These are phyloP conservation scores for Drosophila santomea DNA, from an alignment of 1,140 invertebrate genomes.

Conservation along the genomic window DNA sequence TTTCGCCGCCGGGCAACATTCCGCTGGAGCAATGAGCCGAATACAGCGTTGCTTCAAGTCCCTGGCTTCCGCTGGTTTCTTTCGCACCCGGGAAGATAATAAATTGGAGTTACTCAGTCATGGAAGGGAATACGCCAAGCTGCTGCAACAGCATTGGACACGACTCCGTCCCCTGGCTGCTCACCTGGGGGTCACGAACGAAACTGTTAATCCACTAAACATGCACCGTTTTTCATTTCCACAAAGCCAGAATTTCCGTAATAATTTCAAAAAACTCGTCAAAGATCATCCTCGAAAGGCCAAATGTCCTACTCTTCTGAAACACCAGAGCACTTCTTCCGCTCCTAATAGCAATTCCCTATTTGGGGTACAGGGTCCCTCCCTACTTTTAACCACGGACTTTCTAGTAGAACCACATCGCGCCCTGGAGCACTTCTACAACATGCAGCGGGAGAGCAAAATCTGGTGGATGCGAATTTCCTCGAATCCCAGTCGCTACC, in stretches of 20 bases:
- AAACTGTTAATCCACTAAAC: not conserved
- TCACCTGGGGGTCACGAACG: constrained; percentile 18
- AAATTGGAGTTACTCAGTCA: constrained; percentile 47
- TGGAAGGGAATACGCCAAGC: constrained; percentile 49
- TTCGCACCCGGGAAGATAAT: constrained; percentile 11
- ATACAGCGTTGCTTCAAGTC: constrained; percentile 60
- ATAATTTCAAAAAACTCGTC: constrained; percentile 24
- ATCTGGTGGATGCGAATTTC: constrained; percentile 92
- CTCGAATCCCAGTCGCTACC: constrained; percentile 88
- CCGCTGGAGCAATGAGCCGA: constrained; percentile 85
- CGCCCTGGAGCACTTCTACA: constrained; percentile 79
- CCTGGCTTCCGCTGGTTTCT: constrained; percentile 55
- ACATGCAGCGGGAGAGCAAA: constrained; percentile 90
- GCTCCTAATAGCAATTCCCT: constrained; percentile 9
- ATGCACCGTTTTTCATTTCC: constrained; percentile 54
- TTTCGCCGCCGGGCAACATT: constrained; percentile 93
- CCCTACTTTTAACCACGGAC: constrained; percentile 54
- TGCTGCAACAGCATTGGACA: constrained; percentile 55
- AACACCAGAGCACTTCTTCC: constrained; percentile 34
- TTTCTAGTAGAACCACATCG: constrained; percentile 60
- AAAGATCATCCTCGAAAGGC: constrained; percentile 50
- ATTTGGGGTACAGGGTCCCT: constrained; percentile 11
- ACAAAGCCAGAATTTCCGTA: constrained; percentile 26
- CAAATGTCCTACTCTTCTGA: constrained; percentile 60
- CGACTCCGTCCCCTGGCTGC: constrained; percentile 52